Evolutionary conservation across 2,888 invertebrate species (phyloP).

Genomic region (Nomada hirtipes): DNA sequence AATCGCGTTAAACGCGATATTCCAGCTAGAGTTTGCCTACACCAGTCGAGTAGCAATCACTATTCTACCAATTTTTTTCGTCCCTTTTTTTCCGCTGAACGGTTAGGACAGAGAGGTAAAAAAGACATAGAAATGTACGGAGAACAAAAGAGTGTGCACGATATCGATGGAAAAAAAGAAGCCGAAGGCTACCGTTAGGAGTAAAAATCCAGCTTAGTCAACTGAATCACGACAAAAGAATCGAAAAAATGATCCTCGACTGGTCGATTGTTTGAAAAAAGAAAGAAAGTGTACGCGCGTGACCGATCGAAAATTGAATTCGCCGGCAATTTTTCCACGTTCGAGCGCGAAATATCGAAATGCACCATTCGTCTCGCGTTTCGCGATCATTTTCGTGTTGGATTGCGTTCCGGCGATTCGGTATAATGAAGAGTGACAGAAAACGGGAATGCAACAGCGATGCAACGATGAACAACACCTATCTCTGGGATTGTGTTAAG

Average conservation of each 20-base stretch:
- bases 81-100: background rate
- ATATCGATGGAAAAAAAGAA: conserved; percentile 6
- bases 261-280: background rate
- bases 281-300: background rate
- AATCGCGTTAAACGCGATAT: conserved; percentile 34
- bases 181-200: background rate
- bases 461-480: background rate
- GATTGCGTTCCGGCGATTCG: background rate
- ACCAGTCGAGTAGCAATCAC: conserved; percentile 6
- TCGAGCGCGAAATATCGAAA: background rate
- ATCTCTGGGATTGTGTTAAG: background rate
- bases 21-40: background rate
- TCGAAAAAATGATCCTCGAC: background rate
- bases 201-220: conserved; percentile 14
- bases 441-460: background rate
- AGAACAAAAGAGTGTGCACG: background rate
- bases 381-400: conserved; percentile 1
- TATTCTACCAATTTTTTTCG: background rate
- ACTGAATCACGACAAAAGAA: conserved; percentile 8
- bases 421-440: conserved; percentile 5
- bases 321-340: background rate
- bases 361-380: background rate
- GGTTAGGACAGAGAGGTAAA: background rate
- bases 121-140: background rate
- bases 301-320: conserved; percentile 13